Evolutionary conservation across 2,797 vertebrate genomes (phyloP), one percentile per base, ranked within the genome.

Genomic region (Gouania willdenowi): DNA sequence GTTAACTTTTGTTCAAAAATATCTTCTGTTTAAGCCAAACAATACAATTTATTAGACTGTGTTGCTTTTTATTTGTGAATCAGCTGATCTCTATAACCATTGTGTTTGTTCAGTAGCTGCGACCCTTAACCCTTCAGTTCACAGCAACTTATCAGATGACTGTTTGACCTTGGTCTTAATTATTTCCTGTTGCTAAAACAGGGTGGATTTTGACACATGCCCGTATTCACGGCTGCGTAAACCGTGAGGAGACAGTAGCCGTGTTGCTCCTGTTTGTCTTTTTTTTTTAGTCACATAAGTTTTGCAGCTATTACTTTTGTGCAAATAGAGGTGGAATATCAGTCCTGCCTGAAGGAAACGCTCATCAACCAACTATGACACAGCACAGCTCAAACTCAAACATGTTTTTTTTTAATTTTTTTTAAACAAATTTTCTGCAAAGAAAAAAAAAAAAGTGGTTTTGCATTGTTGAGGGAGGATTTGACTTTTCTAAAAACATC

Each of bases 161-260:
- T 84, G 47, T 91, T 88, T 94, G 88, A 91, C 88, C 81, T 87
- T 92, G 83, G 78, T 74, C 79, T 89, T 87, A 92, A 91, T 93
- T 82, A 77, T 85, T 91, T 94, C 88, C 87, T 91, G 82, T 91
- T 85, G 85, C 85, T 91, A 85, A 82, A 70, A 63, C 40, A 30
- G 81, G 43, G 71, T 72, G 79, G 84, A 81, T 75, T 69, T 77
- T 79, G 75, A 86, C 61, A 52, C 66, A 69, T 79, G 65, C 38
- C 53, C 65, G 56, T 35, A 51, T 73, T 32, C 71, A 12, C 34
- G 20, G 5, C 32, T 41, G 19, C 43, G 46, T 51, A 42, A n/a
- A 27, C 25, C 21, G 11, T 40, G 18, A 44, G 50, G 48, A 41
- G 48, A 10, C 26, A 26, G 39, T 4, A 22, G 17, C 10, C 23